Percentiles rank a stretch among this genome's conserved stretches.
Evolutionary conservation across 2,113 vertebrate species (phyloP).

Genomic region (Eublepharis macularius): DNA sequence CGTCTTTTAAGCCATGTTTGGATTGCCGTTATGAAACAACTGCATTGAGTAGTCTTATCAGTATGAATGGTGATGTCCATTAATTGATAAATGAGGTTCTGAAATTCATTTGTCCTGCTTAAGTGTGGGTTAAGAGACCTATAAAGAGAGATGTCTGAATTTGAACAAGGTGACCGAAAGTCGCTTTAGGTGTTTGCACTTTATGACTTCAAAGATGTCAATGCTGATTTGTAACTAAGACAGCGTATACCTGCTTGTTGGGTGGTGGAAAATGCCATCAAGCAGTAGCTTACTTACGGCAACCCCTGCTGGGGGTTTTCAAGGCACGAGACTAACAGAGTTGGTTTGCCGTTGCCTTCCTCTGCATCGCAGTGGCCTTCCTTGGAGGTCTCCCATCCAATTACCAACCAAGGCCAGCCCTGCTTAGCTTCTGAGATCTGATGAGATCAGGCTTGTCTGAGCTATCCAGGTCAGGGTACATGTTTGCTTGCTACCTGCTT

Average conservation of each 20-base stretch:
- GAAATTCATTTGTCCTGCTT: not conserved
- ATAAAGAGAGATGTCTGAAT: not conserved
- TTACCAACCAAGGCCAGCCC: too few species aligned
- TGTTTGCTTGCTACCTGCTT: not conserved
- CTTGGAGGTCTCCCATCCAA: too few species aligned
- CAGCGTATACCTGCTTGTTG: not conserved
- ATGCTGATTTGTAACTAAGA: not conserved
- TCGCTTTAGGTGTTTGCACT: not conserved
- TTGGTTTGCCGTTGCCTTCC: too few species aligned
- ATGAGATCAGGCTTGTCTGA: too few species aligned
- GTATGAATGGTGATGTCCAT: not conserved
- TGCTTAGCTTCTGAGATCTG: too few species aligned
- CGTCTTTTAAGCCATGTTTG: not conserved
- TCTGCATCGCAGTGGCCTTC: too few species aligned
- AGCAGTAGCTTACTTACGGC: too few species aligned
- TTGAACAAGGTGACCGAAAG: not conserved
- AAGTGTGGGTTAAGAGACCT: not conserved
- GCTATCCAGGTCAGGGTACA: too few species aligned
- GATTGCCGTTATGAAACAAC: constrained; percentile 9
- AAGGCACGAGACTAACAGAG: too few species aligned
- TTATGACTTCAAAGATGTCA: not conserved
- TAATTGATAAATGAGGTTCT: not conserved
- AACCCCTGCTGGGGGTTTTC: too few species aligned
- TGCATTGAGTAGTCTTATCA: constrained; percentile 27
- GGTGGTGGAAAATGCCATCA: too few species aligned